Evolutionary conservation across 2,797 vertebrate genomes (phyloP), one percentile per base, ranked within the genome.

Genomic region (Etheostoma perlongum): DNA sequence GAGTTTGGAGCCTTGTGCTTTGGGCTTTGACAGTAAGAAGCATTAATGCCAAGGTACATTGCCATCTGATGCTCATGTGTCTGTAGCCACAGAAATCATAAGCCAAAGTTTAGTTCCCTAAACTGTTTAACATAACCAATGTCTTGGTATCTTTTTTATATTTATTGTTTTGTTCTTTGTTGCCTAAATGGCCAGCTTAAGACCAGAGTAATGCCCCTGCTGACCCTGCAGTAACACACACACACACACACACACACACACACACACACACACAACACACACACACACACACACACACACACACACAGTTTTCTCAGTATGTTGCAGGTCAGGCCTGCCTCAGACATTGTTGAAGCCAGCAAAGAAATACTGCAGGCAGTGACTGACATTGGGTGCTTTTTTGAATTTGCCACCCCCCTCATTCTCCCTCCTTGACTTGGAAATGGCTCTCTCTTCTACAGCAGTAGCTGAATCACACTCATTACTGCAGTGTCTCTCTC

Each of bases 331-430:
- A 71, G 49, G 61, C 30, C n/a, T 49, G 13, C 64, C 33, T 44
- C 44, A 57, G 46, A 60, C n/a, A 8, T 54, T 72, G 70, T 55
- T 47, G 44, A 70, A 84, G 40, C 44, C 33, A 53, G 27, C 74
- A 80, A 71, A 74, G 81, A 89, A 85, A 87, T 86, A 74, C 84
- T 66, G 64, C 72, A 72, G 74, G 9, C 62, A 19, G 18, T 63
- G 36, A 63, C 64, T 79, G 63, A 75, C 57, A 10, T 40, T 19
- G 12, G 30, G 27, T 23, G 14, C 2, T 44, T 69, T 65, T 79
- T 51, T 66, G 67, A 64, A 65, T 58, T 60, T 48, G 58, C 19
- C 48, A 19, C 63, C 44, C 15, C 21, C 33, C 27, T 30, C 11
- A 2, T 66, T 42, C n/a, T 27, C 18, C 44, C 16, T 2, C 21